Evolutionary conservation across 2,888 invertebrate species (phyloP), one percentile per base, ranked within the genome.

Genomic region (Beris morrisii): DNA sequence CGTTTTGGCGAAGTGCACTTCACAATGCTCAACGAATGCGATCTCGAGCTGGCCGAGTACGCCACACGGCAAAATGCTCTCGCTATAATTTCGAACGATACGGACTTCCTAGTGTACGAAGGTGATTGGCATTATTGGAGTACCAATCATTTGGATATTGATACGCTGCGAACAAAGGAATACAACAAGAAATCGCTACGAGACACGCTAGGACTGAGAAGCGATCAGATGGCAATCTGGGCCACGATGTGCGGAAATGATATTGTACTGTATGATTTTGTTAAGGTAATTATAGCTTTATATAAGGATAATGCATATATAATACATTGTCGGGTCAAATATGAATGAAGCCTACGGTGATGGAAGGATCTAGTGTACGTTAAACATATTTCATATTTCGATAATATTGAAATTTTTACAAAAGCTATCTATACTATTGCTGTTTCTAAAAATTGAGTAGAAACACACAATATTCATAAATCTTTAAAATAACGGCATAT

Each of bases 221-320:
- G 30, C n/a, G n/a, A 50, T 9, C 65, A 71, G 50, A 53, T 69
- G 61, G 28, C 45, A 13, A 28, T 69, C 5, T 58, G 69, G 9
- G 65, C 66, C 7, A 69, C 68, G 3, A 45, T 70, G 28, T 44
- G 53, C 7, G 70, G 70, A 13, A 70, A 69, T 52, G 70, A 70
- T 58, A 38, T 67, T n/a, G 30, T 69, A 7, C 11, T 6, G n/a
- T 50, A 59, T 30, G 65, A 22, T 22, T 22, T 3, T 22, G 22
- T 22, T 22, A 22, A 22, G 22, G 22, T 22, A 22, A 3, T 22
- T 22, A 22, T 22, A 22, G 22, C 22, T 22, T n/a, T n/a, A n/a
- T n/a, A n/a, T n/a, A n/a, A n/a, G n/a, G n/a, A n/a, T 22, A 22
- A 22, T 1, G 22, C n/a, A n/a, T n/a, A n/a, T n/a, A 59, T 11